A percentile compares a stretch with the other conserved stretches of the same genome.
Conservation (phyloP, 2,797 vertebrate genomes). For the Danionella dracula region DNA sequence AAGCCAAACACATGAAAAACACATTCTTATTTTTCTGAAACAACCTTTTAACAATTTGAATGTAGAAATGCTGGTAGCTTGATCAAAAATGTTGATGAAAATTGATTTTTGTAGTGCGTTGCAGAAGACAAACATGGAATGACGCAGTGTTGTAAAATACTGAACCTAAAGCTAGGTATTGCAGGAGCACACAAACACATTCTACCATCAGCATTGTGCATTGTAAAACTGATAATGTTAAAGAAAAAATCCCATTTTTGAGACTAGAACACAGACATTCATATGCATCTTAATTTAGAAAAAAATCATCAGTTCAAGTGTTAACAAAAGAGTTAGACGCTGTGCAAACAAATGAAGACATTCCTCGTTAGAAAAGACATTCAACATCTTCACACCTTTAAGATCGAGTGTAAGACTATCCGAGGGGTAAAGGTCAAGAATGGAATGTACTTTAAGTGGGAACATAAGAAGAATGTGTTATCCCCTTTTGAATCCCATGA, state of each 20-base stretch:
- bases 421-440: slow-evolving; percentile 12
- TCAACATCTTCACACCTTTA: slow-evolving; percentile 43
- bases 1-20: not conserved
- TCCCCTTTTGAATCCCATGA: not conserved
- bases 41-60: not conserved
- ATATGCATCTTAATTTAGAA: slow-evolving; percentile 10
- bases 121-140: not conserved
- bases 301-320: slow-evolving; percentile 39
- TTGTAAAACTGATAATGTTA: slow-evolving; percentile 20
- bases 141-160: not conserved
- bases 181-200: not conserved
- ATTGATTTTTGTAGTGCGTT: not conserved
- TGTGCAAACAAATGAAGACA: slow-evolving; percentile 70
- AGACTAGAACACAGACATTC: slow-evolving; percentile 32
- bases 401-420: slow-evolving; percentile 5
- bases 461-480: not conserved
- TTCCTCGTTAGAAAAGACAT: slow-evolving; percentile 64
- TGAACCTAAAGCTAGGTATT: not conserved
- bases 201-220: slow-evolving; percentile 2
- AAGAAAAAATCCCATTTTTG: not conserved
- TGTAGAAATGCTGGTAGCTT: slow-evolving; percentile 7
- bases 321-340: slow-evolving; percentile 51
- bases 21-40: not conserved
- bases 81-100: slow-evolving; percentile 2
- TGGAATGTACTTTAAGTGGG: slow-evolving; percentile 18